A percentile compares a stretch with the other conserved stretches of the same genome.
Evolutionary conservation across 35 echinoderm and acorn worm species (phyloP).

Genomic region (Lytechinus pictus): DNA sequence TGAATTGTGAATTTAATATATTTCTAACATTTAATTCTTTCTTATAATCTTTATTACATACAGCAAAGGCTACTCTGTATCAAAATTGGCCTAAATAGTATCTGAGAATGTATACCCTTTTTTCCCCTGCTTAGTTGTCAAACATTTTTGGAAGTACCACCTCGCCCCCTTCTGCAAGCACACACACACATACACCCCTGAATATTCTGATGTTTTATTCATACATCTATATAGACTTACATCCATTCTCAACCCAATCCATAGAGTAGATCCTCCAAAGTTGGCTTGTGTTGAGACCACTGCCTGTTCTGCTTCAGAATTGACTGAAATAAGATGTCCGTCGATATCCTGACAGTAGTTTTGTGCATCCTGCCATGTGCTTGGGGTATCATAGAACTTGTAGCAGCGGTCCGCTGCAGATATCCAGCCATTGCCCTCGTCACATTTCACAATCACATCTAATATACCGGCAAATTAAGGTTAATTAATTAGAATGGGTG

Average conservation of each 20-base stretch:
- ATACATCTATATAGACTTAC: conserved; percentile 24
- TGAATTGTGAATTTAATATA: too few species aligned
- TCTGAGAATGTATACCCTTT: neutral
- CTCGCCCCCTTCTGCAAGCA: neutral
- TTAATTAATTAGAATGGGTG: neutral
- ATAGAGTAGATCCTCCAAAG: conserved; percentile 36
- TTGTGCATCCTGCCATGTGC: conserved; percentile 69
- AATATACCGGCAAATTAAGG: neutral
- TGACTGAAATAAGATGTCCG: conserved; percentile 61
- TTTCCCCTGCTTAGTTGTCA: neutral
- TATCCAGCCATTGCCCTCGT: conserved; percentile 78
- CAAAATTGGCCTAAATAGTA: too few species aligned
- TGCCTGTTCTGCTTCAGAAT: conserved; percentile 52
- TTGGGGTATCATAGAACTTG: conserved; percentile 45
- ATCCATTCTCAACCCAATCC: conserved; percentile 74
- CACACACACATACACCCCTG: neutral
- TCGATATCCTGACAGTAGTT: conserved; percentile 64
- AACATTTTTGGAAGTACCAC: neutral
- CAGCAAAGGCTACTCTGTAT: too few species aligned
- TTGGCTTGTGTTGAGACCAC: conserved; percentile 31
- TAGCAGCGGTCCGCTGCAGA: conserved; percentile 68
- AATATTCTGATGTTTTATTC: neutral
- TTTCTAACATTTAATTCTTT: too few species aligned
- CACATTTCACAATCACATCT: conserved; percentile 82
- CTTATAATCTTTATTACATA: too few species aligned